Evolutionary conservation across 2,888 invertebrate genomes (phyloP).

Genomic region (Psylliodes chrysocephalus): DNA sequence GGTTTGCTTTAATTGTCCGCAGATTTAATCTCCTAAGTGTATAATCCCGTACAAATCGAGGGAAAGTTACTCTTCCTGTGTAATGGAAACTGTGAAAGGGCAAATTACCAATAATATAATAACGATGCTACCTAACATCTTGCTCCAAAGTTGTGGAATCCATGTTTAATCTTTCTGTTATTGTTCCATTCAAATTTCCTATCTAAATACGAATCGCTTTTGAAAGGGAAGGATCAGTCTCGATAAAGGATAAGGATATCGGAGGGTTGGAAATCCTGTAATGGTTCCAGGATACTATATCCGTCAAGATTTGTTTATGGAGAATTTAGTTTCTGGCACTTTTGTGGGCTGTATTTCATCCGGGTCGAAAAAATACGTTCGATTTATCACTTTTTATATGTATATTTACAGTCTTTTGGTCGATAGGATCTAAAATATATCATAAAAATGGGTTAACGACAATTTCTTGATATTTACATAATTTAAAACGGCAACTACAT

Average conservation of each 20-base stretch:
- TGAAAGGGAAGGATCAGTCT: conserved; percentile 20
- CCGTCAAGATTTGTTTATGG: conserved; percentile 17
- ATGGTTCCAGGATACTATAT: conserved; percentile 20
- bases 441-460: too few species aligned
- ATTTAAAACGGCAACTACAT: too few species aligned
- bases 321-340: conserved; percentile 15
- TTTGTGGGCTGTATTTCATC: background rate
- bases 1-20: background rate
- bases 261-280: conserved; percentile 15
- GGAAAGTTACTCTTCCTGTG: background rate
- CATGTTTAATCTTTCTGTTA: conserved; percentile 19
- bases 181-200: conserved; percentile 29
- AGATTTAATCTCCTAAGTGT: conserved; percentile 6
- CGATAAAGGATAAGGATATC: conserved; percentile 20
- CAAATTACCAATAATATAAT: conserved; percentile 11
- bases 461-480: too few species aligned
- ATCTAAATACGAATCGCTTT: conserved; percentile 26
- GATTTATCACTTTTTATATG: background rate
- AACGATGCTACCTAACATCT: conserved; percentile 12
- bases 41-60: conserved; percentile 4
- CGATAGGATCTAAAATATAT: too few species aligned
- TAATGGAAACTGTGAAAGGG: conserved; percentile 11
- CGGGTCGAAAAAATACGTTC: conserved; percentile 1
- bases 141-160: conserved; percentile 2
- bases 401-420: background rate